Evolutionary conservation across 2,113 vertebrate species (phyloP).

Genomic region (Marcusenius ussheri): DNA sequence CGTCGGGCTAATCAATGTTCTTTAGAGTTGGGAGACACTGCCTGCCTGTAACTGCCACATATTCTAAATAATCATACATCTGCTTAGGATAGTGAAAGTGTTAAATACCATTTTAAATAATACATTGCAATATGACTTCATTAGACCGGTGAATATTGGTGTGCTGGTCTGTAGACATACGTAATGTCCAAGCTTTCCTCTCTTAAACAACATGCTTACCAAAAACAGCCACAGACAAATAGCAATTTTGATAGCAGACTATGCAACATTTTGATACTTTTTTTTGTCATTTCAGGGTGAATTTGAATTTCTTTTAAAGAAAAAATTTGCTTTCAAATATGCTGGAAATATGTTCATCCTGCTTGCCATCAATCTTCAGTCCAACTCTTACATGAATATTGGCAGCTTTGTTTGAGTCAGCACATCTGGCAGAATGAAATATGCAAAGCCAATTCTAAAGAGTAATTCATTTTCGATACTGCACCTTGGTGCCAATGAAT

Average conservation of each 20-base stretch:
- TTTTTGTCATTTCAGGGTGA: neutral
- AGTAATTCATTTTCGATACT: neutral
- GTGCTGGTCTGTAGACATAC: neutral
- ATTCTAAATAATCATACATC: conserved; percentile 22
- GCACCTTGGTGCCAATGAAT: neutral
- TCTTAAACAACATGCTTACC: neutral
- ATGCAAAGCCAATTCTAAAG: conserved; percentile 27
- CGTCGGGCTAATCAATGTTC: conserved; percentile 65
- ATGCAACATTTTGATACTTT: neutral
- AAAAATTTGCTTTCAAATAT: neutral
- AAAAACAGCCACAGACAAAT: neutral
- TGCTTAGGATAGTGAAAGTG: neutral
- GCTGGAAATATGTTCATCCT: conserved; percentile 5
- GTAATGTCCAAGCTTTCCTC: neutral
- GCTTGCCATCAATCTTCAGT: conserved; percentile 35
- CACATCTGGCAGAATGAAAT: conserved; percentile 37
- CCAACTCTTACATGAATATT: conserved; percentile 27
- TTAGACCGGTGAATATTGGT: neutral
- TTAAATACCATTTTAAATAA: neutral
- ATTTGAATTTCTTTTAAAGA: neutral
- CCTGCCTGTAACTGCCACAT: conserved; percentile 32
- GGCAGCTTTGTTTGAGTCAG: conserved; percentile 34
- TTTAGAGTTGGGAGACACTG: conserved; percentile 47
- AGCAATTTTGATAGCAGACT: neutral
- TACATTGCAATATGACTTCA: neutral